Evolutionary conservation across 2,113 vertebrate genomes (phyloP).

Genomic region (Zeus faber): DNA sequence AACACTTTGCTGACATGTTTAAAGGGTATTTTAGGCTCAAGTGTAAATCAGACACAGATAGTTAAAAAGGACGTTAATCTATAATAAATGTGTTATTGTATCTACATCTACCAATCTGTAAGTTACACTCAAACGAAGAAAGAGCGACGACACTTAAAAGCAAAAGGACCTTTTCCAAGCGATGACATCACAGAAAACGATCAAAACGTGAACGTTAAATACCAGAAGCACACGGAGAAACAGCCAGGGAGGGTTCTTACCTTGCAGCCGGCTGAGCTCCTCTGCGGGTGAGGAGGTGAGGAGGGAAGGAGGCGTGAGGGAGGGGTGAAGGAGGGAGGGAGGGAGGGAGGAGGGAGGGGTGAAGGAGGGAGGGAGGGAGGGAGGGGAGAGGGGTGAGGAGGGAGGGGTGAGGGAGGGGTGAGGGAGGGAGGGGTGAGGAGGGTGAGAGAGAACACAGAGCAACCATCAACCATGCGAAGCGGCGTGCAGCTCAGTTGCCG

Average conservation of each 20-base stretch:
- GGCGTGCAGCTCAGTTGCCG: constrained; percentile 43
- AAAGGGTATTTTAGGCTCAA: too few relatives aligned
- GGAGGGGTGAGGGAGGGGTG: too few relatives aligned
- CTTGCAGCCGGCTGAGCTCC: constrained; percentile 72
- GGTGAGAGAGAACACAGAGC: constrained; percentile 67
- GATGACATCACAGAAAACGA: not conserved
- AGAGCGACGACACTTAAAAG: too few relatives aligned
- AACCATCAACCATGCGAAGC: constrained; percentile 80
- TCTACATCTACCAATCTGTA: not conserved
- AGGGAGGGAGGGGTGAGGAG: too few relatives aligned
- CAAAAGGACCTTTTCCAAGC: too few relatives aligned
- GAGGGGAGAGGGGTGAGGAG: too few relatives aligned
- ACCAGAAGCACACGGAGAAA: constrained; percentile 58
- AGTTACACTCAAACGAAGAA: too few relatives aligned
- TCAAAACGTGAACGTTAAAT: constrained; percentile 49
- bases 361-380: too few relatives aligned
- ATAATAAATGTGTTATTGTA: not conserved
- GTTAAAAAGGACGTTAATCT: not conserved
- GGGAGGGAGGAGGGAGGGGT: too few relatives aligned
- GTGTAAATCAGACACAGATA: too few relatives aligned
- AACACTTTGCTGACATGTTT: too few relatives aligned
- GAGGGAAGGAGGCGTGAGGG: constrained; percentile 64
- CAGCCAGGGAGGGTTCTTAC: constrained; percentile 68
- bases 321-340: too few relatives aligned
- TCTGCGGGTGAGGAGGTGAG: constrained; percentile 69